Percentiles rank a stretch among this genome's conserved stretches.
Evolutionary conservation across 2,888 invertebrate genomes (phyloP).

Genomic region (Drosophila limbata): DNA sequence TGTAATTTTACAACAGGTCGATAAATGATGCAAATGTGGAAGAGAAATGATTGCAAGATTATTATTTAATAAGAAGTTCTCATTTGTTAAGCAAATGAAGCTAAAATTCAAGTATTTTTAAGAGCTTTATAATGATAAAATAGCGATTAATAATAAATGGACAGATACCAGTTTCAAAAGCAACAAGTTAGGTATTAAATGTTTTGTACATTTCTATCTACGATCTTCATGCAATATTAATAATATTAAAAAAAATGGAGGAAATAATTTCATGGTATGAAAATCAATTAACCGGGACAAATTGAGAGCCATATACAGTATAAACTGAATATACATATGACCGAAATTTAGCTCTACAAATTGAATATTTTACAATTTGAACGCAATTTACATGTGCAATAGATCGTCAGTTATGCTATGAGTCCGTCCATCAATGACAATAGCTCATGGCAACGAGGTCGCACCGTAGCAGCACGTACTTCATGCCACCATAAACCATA

Average conservation of each 20-base stretch:
- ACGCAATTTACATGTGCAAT: conserved; percentile 19
- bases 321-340: neutral
- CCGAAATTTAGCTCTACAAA: conserved; percentile 14
- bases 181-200: neutral
- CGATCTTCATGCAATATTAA: neutral
- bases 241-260: neutral
- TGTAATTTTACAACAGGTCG: neutral
- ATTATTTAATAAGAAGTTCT: conserved; percentile 1
- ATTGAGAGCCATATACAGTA: neutral
- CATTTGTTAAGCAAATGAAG: conserved; percentile 22
- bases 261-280: neutral
- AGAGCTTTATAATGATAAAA: conserved; percentile 9
- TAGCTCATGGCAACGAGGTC: conserved; percentile 44
- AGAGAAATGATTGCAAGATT: conserved; percentile 13
- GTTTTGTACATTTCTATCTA: neutral
- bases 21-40: conserved; percentile 11
- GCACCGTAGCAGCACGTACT: conserved; percentile 47
- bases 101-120: conserved; percentile 25
- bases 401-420: conserved; percentile 30
- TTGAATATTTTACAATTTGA: conserved; percentile 19
- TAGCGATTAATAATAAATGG: conserved; percentile 2
- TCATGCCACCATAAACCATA: conserved; percentile 28
- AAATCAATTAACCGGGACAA: neutral
- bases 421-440: conserved; percentile 29
- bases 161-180: neutral